Percentiles rank a stretch among this genome's conserved stretches.
Evolutionary conservation across 2,797 vertebrate genomes (phyloP).

Genomic region (Sphenodon punctatus): DNA sequence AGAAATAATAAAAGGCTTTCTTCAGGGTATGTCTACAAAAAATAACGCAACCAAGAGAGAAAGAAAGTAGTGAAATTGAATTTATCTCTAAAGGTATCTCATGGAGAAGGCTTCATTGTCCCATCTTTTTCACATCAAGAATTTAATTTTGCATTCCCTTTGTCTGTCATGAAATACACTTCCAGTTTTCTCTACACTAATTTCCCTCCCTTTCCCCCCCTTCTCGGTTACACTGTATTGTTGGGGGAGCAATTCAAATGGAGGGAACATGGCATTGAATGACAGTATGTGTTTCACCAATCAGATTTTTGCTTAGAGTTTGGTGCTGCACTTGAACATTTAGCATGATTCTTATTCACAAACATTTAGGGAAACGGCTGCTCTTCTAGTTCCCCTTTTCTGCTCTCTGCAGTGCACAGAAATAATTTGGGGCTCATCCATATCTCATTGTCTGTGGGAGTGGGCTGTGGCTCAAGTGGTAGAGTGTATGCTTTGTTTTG

Average conservation of each 20-base stretch:
- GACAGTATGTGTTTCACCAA: slow-evolving; percentile 30
- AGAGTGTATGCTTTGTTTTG: too few relatives aligned
- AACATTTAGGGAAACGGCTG: not conserved
- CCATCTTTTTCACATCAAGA: slow-evolving; percentile 74
- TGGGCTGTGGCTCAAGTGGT: too few relatives aligned
- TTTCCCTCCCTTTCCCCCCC: slow-evolving; percentile 21
- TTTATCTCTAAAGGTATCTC: slow-evolving; percentile 75
- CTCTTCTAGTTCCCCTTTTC: not conserved
- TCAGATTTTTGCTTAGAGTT: slow-evolving; percentile 48
- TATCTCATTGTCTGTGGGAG: too few relatives aligned
- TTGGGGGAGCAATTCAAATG: not conserved
- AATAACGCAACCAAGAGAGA: slow-evolving; percentile 67
- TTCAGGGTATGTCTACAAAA: slow-evolving; percentile 61
- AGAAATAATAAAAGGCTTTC: slow-evolving; percentile 77
- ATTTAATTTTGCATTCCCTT: slow-evolving; percentile 81
- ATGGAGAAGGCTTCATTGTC: slow-evolving; percentile 70
- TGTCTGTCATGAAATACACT: slow-evolving; percentile 68
- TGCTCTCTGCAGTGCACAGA: not conserved
- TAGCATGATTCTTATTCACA: not conserved
- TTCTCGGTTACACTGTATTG: slow-evolving; percentile 34
- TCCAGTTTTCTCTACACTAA: slow-evolving; percentile 49
- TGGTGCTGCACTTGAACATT: slow-evolving; percentile 9
- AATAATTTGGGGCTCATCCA: not conserved
- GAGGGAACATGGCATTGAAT: slow-evolving; percentile 15
- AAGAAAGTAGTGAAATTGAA: slow-evolving; percentile 75